phyloP scores from a whole-genome alignment of 2,797 vertebrate species.

The Fistularia commersonii region DNA sequence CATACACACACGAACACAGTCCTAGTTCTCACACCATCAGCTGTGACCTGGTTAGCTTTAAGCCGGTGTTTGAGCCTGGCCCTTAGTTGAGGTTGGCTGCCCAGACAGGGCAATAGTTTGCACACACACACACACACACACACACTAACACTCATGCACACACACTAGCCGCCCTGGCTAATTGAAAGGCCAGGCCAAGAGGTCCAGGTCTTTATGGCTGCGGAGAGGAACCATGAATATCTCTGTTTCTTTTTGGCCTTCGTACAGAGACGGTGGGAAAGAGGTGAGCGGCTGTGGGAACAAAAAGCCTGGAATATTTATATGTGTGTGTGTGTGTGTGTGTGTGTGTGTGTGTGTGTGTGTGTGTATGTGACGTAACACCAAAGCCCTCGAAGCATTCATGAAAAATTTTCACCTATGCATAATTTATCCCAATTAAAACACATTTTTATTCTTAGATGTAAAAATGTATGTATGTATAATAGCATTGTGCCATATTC shows the following conservation, averaged over 20 bases:
- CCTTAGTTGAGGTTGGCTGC: constrained; percentile 70
- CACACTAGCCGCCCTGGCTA: constrained; percentile 44
- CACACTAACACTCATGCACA: constrained; percentile 32
- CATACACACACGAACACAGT: constrained; percentile 27
- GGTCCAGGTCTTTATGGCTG: constrained; percentile 60
- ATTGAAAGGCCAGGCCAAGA: constrained; percentile 66
- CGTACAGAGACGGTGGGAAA: constrained; percentile 37
- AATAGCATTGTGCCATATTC: no score
- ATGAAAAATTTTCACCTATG: no score
- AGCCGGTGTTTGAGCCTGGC: constrained; percentile 66
- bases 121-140: constrained; percentile 36
- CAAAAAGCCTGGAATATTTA: constrained; percentile 46
- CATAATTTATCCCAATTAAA: no score
- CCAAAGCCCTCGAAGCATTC: no score
- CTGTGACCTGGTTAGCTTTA: constrained; percentile 69
- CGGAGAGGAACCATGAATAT: constrained; percentile 66
- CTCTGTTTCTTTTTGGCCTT: constrained; percentile 60
- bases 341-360: not conserved
- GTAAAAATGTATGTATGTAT: no score
- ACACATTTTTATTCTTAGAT: no score
- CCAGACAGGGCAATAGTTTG: constrained; percentile 63
- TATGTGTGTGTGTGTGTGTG: constrained; percentile 1
- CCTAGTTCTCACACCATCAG: constrained; percentile 62
- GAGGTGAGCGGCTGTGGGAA: constrained; percentile 58
- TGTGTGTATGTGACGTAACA: no score